Base-by-base conservation (phyloP, 2,113 vertebrate species). In the Coptodon rendalli region DNA sequence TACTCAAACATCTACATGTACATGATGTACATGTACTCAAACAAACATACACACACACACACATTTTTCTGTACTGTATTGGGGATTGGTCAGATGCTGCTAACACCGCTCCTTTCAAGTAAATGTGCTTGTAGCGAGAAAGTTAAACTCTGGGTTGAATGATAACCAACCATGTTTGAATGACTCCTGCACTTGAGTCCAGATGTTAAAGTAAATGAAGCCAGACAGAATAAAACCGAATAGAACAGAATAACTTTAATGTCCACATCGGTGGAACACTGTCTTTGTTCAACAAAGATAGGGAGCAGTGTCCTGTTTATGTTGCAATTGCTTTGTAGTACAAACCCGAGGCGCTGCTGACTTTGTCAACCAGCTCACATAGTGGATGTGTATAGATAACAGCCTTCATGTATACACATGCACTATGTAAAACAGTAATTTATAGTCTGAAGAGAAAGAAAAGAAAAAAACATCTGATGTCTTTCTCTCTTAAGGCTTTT, bases 181-280 rank as follows among this genome's bases (percentile, higher is more conserved):
- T 7, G 27, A 50, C 43, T 50, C 16, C 9, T 50, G 10, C 10
- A 19, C 43, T 48, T 50, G 71, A 78, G 27, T 78, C 43, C 27
- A 29, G 71, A 31, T 31, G 71, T 50, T 31, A 50, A 50, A 31
- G 45, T 31, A 78, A 78, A 29, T 11, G 16, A 19, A 50, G 71
- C 71, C 43, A 50, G 43, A 3, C 48, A 78, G 61, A 38, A n/a
- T 66, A 40, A 40, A 68, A 40, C 34, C 7, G 0, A 68, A 40
- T 68, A 40, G 34, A 38, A 66, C 38, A 66, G 63, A 68, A 40
- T 68, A 68, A 68, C 34, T 68, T 40, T 68, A 68, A 40, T 40
- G 34, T 40, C 19, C 63, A 40, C 34, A 68, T 40, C 6, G 19
- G 34, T 13, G 19, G 34, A 68, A 40, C 34, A 22, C 34, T 68